Base-by-base conservation (phyloP, 2,888 invertebrate species). In the Hypercompe scribonia region DNA sequence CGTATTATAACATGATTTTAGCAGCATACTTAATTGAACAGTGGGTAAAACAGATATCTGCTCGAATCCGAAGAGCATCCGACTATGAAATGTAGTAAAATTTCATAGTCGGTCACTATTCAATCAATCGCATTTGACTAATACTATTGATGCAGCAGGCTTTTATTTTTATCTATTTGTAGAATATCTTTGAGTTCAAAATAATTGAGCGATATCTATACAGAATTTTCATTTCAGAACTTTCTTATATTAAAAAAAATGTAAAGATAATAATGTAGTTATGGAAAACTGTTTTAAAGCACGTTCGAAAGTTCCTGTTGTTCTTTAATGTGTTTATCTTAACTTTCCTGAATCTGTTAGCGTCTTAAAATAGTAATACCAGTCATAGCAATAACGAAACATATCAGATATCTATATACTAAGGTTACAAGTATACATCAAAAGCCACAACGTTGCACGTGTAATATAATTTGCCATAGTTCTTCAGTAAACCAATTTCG, bases 401-500 rank as follows among this genome's bases (percentile, higher is more conserved):
- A 46, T 3, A 18, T 21, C 7, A 28, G 10, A 66, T 36, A n/a
- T 1, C 34, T 4, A 50, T 15, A 28, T 13, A 68, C 34, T 33
- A 7, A 13, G 34, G 34, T 50, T 36, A 34, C 34, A n/a, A 36
- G n/a, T 15, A 3, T 28, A 58, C 73, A 66, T 75, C 72, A 68
- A 74, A 76, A 68, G n/a, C 71, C 33, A 34, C n/a, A 50, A 69
- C 67, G 58, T 42, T 64, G 70, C 78, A 74, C 67, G 71, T 75
- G 58, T 75, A 80, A 61, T 39, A 69, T 31, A 58, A 79, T 77
- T 74, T 74, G 2, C 73, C 74, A 68, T 66, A 63, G 70, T 64
- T 65, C 72, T 76, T 68, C 65, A 73, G 66, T 77, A 81, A 79
- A 75, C 72, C 69, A 81, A 82, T 84, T 79, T 78, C 28, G 63